Conservation (phyloP, 2,113 vertebrate species). For the Oryzias melastigma region DNA sequence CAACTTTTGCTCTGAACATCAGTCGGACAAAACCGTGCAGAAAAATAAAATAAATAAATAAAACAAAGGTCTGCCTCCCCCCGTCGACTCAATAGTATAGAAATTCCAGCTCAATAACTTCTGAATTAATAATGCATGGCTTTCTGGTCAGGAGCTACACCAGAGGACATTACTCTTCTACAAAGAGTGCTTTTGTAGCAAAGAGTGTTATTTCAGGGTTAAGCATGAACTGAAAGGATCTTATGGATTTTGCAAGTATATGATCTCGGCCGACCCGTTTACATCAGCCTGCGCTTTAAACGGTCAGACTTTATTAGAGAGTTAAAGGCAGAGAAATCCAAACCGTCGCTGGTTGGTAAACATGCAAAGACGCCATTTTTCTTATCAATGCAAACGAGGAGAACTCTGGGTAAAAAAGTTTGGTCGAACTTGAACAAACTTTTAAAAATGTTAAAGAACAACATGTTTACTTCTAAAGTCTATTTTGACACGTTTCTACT, state of each 20-base stretch:
- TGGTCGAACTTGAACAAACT: no score
- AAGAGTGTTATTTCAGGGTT: slow-evolving; percentile 16
- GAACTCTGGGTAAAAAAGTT: no score
- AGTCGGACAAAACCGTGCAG: no score
- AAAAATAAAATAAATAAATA: not conserved
- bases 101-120: slow-evolving; percentile 46
- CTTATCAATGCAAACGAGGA: no score
- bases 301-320: slow-evolving; percentile 13
- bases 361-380: slow-evolving; percentile 4
- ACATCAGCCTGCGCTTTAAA: slow-evolving; percentile 13
- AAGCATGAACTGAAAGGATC: slow-evolving; percentile 16
- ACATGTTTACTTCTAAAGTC: no score
- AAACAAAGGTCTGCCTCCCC: slow-evolving; percentile 5
- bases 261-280: slow-evolving; percentile 1
- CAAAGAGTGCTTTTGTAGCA: slow-evolving; percentile 12
- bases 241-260: slow-evolving; percentile 20
- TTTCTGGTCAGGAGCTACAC: slow-evolving; percentile 23
- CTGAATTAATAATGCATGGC: slow-evolving; percentile 42
- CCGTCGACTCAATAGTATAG: slow-evolving; percentile 40
- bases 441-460: no score
- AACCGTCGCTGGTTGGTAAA: slow-evolving; percentile 12
- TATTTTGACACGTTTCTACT: no score
- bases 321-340: slow-evolving; percentile 18
- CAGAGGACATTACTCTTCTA: slow-evolving; percentile 19
- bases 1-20: no score